A percentile compares a stretch with the other conserved stretches of the same genome.
Evolutionary conservation across 2,113 vertebrate genomes (phyloP).

Genomic region (Colossoma macropomum): DNA sequence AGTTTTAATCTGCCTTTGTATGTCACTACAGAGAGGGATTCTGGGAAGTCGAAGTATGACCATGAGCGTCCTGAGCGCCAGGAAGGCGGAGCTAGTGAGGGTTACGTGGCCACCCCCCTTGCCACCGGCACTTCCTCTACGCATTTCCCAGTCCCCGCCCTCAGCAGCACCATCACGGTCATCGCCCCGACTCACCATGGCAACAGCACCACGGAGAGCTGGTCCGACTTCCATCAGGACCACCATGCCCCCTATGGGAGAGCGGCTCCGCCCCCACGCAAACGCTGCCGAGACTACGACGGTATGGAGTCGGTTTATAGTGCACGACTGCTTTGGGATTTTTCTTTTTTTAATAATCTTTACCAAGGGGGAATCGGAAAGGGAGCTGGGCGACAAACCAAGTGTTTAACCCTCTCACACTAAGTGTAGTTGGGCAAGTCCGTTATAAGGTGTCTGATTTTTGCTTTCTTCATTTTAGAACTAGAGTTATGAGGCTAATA

Average conservation of each 20-base stretch:
- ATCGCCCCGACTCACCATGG: constrained; percentile 94
- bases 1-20: neutral
- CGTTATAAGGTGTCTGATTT: too few species aligned
- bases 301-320: constrained; percentile 71
- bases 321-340: neutral
- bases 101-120: constrained; percentile 83
- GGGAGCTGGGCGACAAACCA: too few species aligned
- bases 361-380: too few species aligned
- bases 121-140: constrained; percentile 83
- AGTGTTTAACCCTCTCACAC: too few species aligned
- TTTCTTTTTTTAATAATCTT: neutral
- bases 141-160: constrained; percentile 91
- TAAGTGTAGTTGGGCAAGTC: too few species aligned
- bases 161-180: constrained; percentile 96
- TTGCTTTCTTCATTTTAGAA: too few species aligned
- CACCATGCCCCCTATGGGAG: constrained; percentile 86
- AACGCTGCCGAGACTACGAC: constrained; percentile 96
- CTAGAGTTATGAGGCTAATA: too few species aligned
- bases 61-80: constrained; percentile 81
- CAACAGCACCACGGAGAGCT: constrained; percentile 94
- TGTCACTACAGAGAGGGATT: constrained; percentile 84
- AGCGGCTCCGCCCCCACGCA: constrained; percentile 87
- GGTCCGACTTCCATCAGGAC: constrained; percentile 91
- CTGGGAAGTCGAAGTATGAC: constrained; percentile 91
- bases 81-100: constrained; percentile 81